Evolutionary conservation across 2,888 invertebrate species (phyloP), one percentile per base, ranked within the genome.

Genomic region (Sabellastarte sp.): DNA sequence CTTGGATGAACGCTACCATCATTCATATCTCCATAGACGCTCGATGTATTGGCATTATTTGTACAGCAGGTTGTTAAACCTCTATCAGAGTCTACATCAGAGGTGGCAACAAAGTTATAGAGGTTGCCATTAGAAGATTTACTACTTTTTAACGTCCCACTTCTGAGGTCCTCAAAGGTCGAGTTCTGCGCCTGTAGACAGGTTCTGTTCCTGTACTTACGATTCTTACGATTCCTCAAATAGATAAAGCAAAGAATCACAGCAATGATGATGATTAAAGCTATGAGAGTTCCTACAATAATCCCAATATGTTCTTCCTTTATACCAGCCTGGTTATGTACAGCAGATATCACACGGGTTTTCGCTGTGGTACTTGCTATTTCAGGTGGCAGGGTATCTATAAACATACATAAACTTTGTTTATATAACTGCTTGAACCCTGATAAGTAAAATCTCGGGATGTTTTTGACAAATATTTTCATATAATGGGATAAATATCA

Each of bases 91-190:
- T 80, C 73, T 2, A 52, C 60, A 30, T 84, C 84, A 30, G 83
- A 82, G 4, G 78, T 74, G 24, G 82, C 81, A 31, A 84, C 81
- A 69, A 81, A 80, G 69, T 83, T 83, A 73, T 84, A 84, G 75
- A 84, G 76, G 70, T 81, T 82, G 63, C 84, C 84, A 64, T 84
- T 84, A 67, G 79, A 76, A 58, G 78, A 65, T 50, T 64, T 56
- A 52, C 62, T 63, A n/a, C 63, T 58, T n/a, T 63, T 63, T 20
- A 33, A 52, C 0, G 15, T 41, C 10, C 41, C 20, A 10, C 10
- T 41, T 20, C 41, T 10, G 10, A 41, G 41, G 20, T 41, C 41
- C 41, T 41, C 41, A 41, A 41, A 41, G 10, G 41, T 41, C 41
- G 41, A 41, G 41, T 41, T 41, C 20, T 41, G 41, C 41, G 41